phyloP scores from a whole-genome alignment of 2,888 invertebrate genomes.

The Drosophila monieri region DNA sequence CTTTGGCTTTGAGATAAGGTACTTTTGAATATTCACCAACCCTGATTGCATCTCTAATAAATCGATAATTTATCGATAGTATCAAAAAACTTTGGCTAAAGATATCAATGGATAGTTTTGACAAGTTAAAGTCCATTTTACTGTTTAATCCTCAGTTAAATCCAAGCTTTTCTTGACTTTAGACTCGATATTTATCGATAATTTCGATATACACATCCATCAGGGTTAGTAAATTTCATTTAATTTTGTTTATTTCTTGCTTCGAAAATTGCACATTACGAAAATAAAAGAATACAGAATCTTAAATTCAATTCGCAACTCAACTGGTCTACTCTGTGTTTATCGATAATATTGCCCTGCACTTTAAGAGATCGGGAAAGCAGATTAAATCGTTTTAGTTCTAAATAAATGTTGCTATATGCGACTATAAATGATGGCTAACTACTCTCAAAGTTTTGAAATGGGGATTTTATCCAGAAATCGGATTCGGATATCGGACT shows the following conservation, averaged over 20 bases:
- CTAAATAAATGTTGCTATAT: background rate
- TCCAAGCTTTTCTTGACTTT: background rate
- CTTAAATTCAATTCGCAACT: slow-evolving; percentile 17
- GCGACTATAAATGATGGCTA: slow-evolving; percentile 8
- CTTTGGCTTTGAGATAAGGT: slow-evolving; percentile 32
- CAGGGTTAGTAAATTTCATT: background rate
- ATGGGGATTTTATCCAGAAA: background rate
- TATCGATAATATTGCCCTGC: slow-evolving; percentile 2
- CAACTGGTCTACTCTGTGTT: slow-evolving; percentile 17
- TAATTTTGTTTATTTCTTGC: slow-evolving; percentile 4
- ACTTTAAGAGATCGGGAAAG: slow-evolving; percentile 6
- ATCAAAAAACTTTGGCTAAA: background rate
- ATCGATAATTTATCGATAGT: background rate
- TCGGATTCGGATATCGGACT: slow-evolving; percentile 8
- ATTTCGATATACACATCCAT: background rate
- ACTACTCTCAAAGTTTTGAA: slow-evolving; percentile 9
- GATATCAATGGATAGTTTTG: too few species aligned
- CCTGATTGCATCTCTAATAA: background rate
- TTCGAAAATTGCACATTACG: slow-evolving; percentile 41
- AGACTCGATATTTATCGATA: background rate
- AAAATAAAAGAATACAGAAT: slow-evolving; percentile 28
- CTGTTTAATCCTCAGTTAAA: too few species aligned
- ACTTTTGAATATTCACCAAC: background rate
- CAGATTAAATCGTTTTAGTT: slow-evolving; percentile 7
- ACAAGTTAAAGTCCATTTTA: too few species aligned